Base-by-base conservation (phyloP, 2,888 invertebrate genomes). In the Lasioglossum figueresi region DNA sequence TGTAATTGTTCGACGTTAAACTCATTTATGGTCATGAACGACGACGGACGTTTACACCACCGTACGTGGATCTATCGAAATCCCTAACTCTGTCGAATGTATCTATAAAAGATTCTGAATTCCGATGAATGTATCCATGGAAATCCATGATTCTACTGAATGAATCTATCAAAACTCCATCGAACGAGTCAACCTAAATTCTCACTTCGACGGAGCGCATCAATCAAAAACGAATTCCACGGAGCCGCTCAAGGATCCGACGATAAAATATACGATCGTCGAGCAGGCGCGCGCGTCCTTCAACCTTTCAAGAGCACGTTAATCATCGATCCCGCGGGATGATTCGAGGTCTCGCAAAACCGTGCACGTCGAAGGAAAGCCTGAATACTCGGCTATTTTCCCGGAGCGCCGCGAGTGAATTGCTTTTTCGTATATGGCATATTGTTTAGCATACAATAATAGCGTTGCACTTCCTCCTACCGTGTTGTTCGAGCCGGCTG, bases 401-500 rank as follows among this genome's bases (percentile, higher is more conserved):
- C 66, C 66, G 34, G 19, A 66, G 19, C 48, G 45, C 71, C 70
- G 12, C 48, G 31, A 40, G 45, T 71, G 83, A 83, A 83, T 79
- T 71, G 72, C 70, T 86, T 80, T 79, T 84, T 81, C 86, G 16
- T 87, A 80, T 83, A 83, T 79, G 86, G 86, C 70, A 75, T 59
- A 70, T 86, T 79, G 87, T 79, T 87, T 87, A 87, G 87, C 86
- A 87, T 87, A 83, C 87, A 87, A 87, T 87, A 80, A 86, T 80
- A 79, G 83, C 82, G 59, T 45, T 73, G 71, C 73, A 45, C 80
- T 79, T 88, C 82, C 76, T 86, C 80, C 78, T 84, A 56, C 84
- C 73, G 80, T 75, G 80, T 77, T 80, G 78, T 80, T 72, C 70
- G 68, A 19, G 45, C 27, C 40, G 80, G 70, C 34, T 71, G 71